Conservation (phyloP, 1,140 invertebrate species). For the Heliconius eleuchia region DNA sequence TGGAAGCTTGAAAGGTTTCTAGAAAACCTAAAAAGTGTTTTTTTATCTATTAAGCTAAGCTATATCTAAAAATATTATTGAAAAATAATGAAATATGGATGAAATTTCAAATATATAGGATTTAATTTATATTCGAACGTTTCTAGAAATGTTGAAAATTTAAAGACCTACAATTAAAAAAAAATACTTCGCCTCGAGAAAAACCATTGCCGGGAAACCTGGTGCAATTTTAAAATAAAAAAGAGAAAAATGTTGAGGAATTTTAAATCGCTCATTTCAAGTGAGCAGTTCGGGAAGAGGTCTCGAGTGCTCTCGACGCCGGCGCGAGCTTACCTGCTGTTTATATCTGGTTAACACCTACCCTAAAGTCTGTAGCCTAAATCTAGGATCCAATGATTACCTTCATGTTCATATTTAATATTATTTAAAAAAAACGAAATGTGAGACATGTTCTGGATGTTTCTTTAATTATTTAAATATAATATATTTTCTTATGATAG, state of each 20-base stretch:
- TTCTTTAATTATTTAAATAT: no score
- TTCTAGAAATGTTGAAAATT: background rate
- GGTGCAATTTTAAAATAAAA: constrained; percentile 20
- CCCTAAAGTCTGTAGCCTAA: constrained; percentile 12
- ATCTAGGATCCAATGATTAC: background rate
- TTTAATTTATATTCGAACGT: background rate
- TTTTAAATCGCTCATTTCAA: constrained; percentile 51
- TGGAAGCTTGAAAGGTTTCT: constrained; percentile 47
- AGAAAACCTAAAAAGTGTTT: background rate
- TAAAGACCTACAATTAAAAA: background rate
- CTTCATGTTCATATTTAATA: background rate
- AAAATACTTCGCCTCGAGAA: background rate
- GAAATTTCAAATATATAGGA: background rate
- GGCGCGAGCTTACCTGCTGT: constrained; percentile 55
- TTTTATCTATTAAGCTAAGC: background rate
- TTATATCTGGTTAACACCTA: constrained; percentile 59
- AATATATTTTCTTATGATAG: no score
- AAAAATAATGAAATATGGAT: background rate
- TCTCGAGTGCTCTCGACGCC: constrained; percentile 57
- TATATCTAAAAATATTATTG: no score
- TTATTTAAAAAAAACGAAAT: background rate
- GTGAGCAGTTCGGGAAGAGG: constrained; percentile 68
- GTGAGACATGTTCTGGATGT: background rate
- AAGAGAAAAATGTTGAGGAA: constrained; percentile 36
- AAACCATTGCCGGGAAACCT: background rate